Evolutionary conservation across 1,140 invertebrate species (phyloP).

Genomic region (Magallana gigas): DNA sequence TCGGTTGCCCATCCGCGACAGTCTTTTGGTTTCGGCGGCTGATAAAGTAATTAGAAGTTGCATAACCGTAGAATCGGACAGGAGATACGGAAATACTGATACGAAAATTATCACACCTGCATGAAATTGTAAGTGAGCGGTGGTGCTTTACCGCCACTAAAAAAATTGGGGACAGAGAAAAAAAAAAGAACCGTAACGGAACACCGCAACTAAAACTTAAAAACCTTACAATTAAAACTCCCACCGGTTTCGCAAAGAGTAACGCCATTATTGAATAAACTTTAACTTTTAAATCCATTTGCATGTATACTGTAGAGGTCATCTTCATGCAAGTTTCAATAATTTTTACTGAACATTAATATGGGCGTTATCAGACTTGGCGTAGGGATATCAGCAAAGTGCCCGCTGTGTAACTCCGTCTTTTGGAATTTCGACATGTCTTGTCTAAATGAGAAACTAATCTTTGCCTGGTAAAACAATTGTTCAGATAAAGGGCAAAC

Average conservation of each 20-base stretch:
- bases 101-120: slow-evolving; percentile 33
- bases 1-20: not conserved
- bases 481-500: slow-evolving; percentile 26
- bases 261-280: no score
- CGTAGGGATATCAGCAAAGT: slow-evolving; percentile 37
- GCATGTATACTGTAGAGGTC: not conserved
- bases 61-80: slow-evolving; percentile 35
- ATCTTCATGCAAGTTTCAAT: not conserved
- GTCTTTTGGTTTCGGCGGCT: slow-evolving; percentile 26
- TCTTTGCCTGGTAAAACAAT: slow-evolving; percentile 33
- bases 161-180: slow-evolving; percentile 18
- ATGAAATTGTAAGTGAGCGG: slow-evolving; percentile 31
- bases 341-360: slow-evolving; percentile 33
- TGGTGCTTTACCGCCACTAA: not conserved
- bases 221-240: no score
- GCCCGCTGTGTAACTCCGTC: slow-evolving; percentile 22
- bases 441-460: slow-evolving; percentile 38
- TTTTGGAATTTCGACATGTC: slow-evolving; percentile 30
- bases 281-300: no score
- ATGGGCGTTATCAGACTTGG: slow-evolving; percentile 34
- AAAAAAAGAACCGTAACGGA: not conserved
- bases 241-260: no score
- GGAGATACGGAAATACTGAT: slow-evolving; percentile 22
- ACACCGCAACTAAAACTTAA: no score
- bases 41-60: slow-evolving; percentile 34